Evolutionary conservation across 2,888 invertebrate species (phyloP).

Genomic region (Cryptocephalus primarius): DNA sequence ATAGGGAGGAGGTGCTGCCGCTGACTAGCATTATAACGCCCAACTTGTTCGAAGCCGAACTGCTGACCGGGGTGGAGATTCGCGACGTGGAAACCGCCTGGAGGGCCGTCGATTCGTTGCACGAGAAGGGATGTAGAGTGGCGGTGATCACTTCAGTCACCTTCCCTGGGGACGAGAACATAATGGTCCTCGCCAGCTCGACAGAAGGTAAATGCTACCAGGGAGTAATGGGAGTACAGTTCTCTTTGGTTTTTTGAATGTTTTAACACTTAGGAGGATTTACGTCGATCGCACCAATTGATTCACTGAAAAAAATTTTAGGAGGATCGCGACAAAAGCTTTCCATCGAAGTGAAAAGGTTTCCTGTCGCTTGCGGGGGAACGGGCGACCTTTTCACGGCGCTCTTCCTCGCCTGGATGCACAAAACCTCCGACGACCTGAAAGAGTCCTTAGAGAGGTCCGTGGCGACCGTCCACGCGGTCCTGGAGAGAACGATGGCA

Average conservation of each 20-base stretch:
- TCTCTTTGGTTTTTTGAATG: too few relatives aligned
- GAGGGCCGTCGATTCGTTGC: slow-evolving; percentile 65
- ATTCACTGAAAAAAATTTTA: too few relatives aligned
- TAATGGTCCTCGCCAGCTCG: background rate
- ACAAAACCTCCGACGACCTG: slow-evolving; percentile 52
- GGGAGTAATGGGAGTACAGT: too few relatives aligned
- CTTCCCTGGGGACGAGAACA: slow-evolving; percentile 40
- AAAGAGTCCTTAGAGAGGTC: slow-evolving; percentile 70
- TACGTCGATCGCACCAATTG: too few relatives aligned
- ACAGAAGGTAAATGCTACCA: too few relatives aligned
- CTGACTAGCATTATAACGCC: slow-evolving; percentile 91
- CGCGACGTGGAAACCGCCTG: slow-evolving; percentile 51
- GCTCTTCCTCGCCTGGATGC: slow-evolving; percentile 77
- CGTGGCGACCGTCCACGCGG: slow-evolving; percentile 67
- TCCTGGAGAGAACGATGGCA: slow-evolving; percentile 59
- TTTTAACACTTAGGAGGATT: too few relatives aligned
- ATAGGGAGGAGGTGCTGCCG: slow-evolving; percentile 73
- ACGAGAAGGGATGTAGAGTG: slow-evolving; percentile 67
- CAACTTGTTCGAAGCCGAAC: slow-evolving; percentile 91
- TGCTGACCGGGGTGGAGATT: slow-evolving; percentile 68
- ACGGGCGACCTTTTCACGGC: slow-evolving; percentile 93
- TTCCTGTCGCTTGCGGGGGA: slow-evolving; percentile 75
- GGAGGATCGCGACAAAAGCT: background rate
- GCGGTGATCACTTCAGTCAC: slow-evolving; percentile 84
- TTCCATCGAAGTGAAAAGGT: slow-evolving; percentile 56